A percentile compares a stretch with the other conserved stretches of the same genome.
phyloP scores from a whole-genome alignment of 2,888 invertebrate species.

The Acleris emargana region DNA sequence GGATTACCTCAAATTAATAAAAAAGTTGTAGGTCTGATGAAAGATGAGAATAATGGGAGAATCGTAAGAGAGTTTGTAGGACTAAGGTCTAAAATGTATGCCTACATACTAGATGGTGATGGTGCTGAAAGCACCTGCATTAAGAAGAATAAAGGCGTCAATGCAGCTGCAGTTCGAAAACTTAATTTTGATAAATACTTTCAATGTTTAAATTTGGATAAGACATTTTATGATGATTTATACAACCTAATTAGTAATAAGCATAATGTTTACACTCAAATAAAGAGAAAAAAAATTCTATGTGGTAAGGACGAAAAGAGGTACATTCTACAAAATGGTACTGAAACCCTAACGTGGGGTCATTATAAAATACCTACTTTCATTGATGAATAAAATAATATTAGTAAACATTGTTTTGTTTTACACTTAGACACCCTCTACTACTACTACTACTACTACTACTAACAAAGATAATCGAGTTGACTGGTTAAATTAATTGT shows the following conservation, averaged over 20 bases:
- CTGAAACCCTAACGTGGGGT: too few relatives aligned
- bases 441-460: too few relatives aligned
- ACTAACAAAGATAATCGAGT: too few relatives aligned
- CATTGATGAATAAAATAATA: too few relatives aligned
- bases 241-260: conserved; percentile 32
- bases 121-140: conserved; percentile 1
- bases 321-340: conserved; percentile 6
- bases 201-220: too few relatives aligned
- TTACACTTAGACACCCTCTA: too few relatives aligned
- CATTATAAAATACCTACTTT: too few relatives aligned
- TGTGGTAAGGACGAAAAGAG: conserved; percentile 34
- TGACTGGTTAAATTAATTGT: too few relatives aligned
- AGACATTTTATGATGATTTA: conserved; percentile 10
- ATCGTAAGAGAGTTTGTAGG: conserved; percentile 36
- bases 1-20: conserved; percentile 33
- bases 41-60: conserved; percentile 40
- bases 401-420: too few relatives aligned
- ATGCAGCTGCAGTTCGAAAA: too few relatives aligned
- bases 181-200: too few relatives aligned
- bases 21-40: conserved; percentile 39
- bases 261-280: conserved; percentile 19
- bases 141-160: too few relatives aligned
- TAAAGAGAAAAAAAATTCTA: conserved; percentile 28
- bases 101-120: conserved; percentile 23
- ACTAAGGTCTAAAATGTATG: conserved; percentile 22